Evolutionary conservation across 2,888 invertebrate genomes (phyloP).

Genomic region (Aquatica leii): DNA sequence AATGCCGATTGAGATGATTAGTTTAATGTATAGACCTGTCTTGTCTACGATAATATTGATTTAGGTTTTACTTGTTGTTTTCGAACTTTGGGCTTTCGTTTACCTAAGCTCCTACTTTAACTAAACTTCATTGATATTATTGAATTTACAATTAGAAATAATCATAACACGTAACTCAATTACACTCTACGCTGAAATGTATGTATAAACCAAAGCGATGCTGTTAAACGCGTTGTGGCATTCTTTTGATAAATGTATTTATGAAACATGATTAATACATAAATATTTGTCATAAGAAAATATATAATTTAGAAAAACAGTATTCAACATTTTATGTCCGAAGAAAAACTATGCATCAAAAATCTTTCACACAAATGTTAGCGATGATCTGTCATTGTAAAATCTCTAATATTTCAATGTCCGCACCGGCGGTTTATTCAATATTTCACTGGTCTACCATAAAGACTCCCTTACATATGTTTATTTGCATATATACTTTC

Average conservation of each 20-base stretch:
- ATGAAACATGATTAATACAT: constrained; percentile 13
- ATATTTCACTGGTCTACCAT: constrained; percentile 40
- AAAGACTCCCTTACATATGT: constrained; percentile 55
- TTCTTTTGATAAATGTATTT: neutral
- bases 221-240: too few relatives aligned
- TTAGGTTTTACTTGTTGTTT: constrained; percentile 56
- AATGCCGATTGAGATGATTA: constrained; percentile 55
- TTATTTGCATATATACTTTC: constrained; percentile 58
- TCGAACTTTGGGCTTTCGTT: constrained; percentile 42
- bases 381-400: constrained; percentile 62
- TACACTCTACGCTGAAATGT: neutral
- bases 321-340: constrained; percentile 17
- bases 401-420: constrained; percentile 61
- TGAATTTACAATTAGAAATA: constrained; percentile 24
- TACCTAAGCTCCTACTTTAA: constrained; percentile 27
- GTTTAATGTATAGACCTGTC: constrained; percentile 54
- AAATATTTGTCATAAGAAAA: constrained; percentile 11
- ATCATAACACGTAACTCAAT: constrained; percentile 16
- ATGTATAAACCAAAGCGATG: too few relatives aligned
- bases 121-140: constrained; percentile 25
- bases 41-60: constrained; percentile 55
- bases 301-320: constrained; percentile 6
- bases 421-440: constrained; percentile 54
- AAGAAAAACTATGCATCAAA: constrained; percentile 56
- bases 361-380: constrained; percentile 59